A percentile compares a stretch with the other conserved stretches of the same genome.
Evolutionary conservation across 1,140 invertebrate genomes (phyloP).

Genomic region (Andricus grossulariae): DNA sequence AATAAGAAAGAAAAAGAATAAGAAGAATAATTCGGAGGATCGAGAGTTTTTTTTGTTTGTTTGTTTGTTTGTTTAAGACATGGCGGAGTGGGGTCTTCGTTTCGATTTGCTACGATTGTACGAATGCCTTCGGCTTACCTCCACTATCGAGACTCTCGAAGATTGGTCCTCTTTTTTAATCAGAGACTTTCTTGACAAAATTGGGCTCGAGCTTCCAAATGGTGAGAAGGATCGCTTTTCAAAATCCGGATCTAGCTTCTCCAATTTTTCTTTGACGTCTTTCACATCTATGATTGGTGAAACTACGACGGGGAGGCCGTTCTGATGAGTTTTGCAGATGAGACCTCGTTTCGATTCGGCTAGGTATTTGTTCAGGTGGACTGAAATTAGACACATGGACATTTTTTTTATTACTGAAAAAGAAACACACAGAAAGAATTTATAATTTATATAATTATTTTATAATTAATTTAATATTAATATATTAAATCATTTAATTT

Average conservation of each 20-base stretch:
- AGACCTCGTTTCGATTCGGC: background rate
- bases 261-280: background rate
- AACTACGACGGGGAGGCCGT: background rate
- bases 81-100: background rate
- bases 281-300: background rate
- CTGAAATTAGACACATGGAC: conserved; percentile 40
- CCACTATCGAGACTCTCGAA: conserved; percentile 66
- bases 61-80: background rate
- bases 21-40: background rate
- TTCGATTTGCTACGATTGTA: conserved; percentile 14
- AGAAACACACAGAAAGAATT: no score
- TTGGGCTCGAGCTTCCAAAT: conserved; percentile 5
- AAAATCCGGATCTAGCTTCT: background rate
- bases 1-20: background rate
- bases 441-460: no score
- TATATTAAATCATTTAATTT: no score
- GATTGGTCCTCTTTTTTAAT: conserved; percentile 53
- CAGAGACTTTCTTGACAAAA: background rate
- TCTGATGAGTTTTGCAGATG: conserved; percentile 4
- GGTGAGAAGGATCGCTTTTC: background rate
- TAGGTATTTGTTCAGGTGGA: conserved; percentile 48
- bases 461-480: no score
- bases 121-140: conserved; percentile 57
- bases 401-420: no score
- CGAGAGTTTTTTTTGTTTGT: background rate